Evolutionary conservation across 2,797 vertebrate species (phyloP).

Genomic region (Peromyscus nudipes): DNA sequence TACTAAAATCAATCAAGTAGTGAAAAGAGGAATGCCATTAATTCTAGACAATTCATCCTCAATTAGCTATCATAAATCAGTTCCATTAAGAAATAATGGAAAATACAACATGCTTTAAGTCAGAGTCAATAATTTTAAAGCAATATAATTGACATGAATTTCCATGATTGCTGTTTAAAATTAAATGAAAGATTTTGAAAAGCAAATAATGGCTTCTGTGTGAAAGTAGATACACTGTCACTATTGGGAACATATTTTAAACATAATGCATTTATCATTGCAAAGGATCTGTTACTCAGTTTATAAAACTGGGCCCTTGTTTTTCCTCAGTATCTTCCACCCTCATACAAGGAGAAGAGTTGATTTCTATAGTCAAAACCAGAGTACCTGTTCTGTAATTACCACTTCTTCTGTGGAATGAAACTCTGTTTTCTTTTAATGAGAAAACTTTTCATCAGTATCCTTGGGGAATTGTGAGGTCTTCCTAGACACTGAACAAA

Average conservation of each 20-base stretch:
- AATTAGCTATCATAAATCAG: background rate
- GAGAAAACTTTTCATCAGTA: slow-evolving; percentile 71
- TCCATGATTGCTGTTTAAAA: background rate
- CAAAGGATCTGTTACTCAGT: background rate
- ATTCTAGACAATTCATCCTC: background rate
- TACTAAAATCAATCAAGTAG: background rate
- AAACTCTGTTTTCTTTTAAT: slow-evolving; percentile 77
- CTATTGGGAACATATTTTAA: background rate
- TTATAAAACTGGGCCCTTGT: background rate
- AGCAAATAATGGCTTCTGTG: background rate
- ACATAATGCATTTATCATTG: background rate
- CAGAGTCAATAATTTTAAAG: background rate
- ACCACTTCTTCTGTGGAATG: slow-evolving; percentile 75
- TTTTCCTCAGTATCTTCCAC: slow-evolving; percentile 45
- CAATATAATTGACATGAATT: background rate
- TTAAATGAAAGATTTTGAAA: background rate
- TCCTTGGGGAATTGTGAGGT: slow-evolving; percentile 68
- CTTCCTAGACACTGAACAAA: slow-evolving; percentile 67
- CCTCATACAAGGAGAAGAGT: slow-evolving; percentile 33
- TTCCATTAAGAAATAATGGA: background rate
- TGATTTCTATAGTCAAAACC: slow-evolving; percentile 43
- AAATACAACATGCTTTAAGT: background rate
- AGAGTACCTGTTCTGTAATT: background rate
- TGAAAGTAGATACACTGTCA: background rate
- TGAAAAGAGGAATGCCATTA: background rate